Base-by-base conservation (phyloP, 2,113 vertebrate genomes). In the Anoplopoma fimbria region DNA sequence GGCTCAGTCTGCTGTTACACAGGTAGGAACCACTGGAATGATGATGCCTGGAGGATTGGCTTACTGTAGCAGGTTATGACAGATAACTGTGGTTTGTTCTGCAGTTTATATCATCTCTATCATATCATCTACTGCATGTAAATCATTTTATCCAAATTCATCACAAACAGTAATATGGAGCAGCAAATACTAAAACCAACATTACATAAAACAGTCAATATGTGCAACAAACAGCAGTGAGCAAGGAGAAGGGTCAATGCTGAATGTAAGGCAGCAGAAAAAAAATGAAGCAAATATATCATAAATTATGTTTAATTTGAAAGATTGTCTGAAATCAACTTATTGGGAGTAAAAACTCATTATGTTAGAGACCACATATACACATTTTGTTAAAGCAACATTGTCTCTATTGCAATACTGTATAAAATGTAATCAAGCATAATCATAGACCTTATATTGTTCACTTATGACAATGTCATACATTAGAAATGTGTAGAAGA, bases 1-100 rank as follows among this genome's bases (percentile, higher is more conserved):
- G 88, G 95, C 96, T 65, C 96, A 97, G 88, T 93, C 92, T 21
- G 83, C 92, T 0, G 89, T 96, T 6, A 92, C 91, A 29, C 92
- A 93, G 93, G 94, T 94, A 79, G 17, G 62, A 68, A 23, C 17
- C 33, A 25, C 19, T 14, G 25, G 51, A 27, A 25, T 6, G 17
- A 29, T 5, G 12, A 51, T 23, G 7, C 17, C 27, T 53, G 45
- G 14, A 70, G 23, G 21, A 21, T 0, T 69, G 17, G 49, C 9
- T 49, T 17, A 31, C 29, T 60, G 31, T 27, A 21, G n/a, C 29
- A 60, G 17, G 3, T 60, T 47, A 38, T 1, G 23, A 13, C 27
- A 36, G 31, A 36, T 38, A 7, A 0, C 29, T 49, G 65, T 69
- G 45, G 9, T 53, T 23, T 55, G 10, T 38, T 49, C 42, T 31